These are phyloP conservation scores for Gymnarchus niloticus DNA, from an alignment of 2,113 vertebrate species.

Conservation along the genomic window DNA sequence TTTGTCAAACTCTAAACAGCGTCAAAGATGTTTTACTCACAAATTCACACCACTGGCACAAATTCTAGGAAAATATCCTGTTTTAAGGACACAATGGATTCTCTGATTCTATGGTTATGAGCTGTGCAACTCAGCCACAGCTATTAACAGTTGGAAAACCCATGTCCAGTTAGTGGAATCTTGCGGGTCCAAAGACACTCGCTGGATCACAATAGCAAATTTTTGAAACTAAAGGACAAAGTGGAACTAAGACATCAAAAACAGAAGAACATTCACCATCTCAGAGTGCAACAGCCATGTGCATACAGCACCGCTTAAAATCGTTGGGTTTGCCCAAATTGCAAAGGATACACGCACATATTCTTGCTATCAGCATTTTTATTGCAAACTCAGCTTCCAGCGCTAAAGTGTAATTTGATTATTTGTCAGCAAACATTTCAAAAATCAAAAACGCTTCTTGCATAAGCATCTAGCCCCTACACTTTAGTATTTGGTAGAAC, in stretches of 20 bases:
- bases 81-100: not conserved
- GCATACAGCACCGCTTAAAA: too few species aligned
- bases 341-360: too few species aligned
- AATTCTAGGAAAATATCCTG: not conserved
- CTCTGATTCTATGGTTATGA: not conserved
- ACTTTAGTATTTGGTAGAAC: too few species aligned
- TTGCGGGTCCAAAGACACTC: not conserved
- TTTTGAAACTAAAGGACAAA: not conserved
- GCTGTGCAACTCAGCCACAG: not conserved
- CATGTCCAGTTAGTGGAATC: not conserved
- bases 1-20: not conserved
- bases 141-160: not conserved
- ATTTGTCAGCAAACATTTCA: too few species aligned
- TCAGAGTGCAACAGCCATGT: not conserved
- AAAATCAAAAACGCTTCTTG: too few species aligned
- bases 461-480: too few species aligned
- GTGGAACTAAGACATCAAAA: not conserved
- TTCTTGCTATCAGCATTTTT: too few species aligned
- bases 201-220: not conserved
- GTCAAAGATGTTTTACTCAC: not conserved
- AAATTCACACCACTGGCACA: not conserved
- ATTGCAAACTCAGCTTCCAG: too few species aligned
- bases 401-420: too few species aligned
- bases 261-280: not conserved
- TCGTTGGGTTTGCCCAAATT: too few species aligned